Conservation (phyloP, 2,113 vertebrate species). For the Echinops telfairi region DNA sequence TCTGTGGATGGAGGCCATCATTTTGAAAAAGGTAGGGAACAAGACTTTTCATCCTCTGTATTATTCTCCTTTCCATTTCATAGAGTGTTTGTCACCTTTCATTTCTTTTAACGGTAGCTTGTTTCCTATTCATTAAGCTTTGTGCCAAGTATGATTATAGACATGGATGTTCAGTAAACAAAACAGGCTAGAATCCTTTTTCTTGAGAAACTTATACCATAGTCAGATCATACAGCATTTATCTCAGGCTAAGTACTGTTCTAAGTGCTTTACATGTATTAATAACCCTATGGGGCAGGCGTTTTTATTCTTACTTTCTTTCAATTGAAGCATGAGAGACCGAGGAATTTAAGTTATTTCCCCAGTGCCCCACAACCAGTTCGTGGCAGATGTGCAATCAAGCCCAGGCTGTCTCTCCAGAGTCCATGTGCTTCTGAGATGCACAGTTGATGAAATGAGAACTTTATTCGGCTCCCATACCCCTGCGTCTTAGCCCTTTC, state of each 20-base stretch:
- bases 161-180: not conserved
- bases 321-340: not conserved
- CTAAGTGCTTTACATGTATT: too few relatives aligned
- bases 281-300: not conserved
- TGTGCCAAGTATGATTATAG: conserved; percentile 17
- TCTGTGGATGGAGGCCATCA: not conserved
- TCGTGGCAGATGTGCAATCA: not conserved
- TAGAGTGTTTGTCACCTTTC: not conserved
- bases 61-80: not conserved
- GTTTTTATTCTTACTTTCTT: not conserved
- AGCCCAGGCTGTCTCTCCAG: not conserved
- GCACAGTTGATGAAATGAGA: not conserved
- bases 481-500: not conserved
- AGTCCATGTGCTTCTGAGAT: not conserved
- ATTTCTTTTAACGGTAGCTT: not conserved
- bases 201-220: not conserved
- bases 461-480: not conserved
- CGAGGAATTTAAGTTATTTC: not conserved
- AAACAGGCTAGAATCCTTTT: not conserved
- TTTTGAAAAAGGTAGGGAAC: not conserved
- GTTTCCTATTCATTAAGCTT: not conserved
- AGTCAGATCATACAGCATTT: too few relatives aligned
- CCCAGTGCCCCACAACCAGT: not conserved
- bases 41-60: not conserved
- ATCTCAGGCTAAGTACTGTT: too few relatives aligned